Conservation (phyloP, 2,113 vertebrate genomes). For the Seriola rivoliana region DNA sequence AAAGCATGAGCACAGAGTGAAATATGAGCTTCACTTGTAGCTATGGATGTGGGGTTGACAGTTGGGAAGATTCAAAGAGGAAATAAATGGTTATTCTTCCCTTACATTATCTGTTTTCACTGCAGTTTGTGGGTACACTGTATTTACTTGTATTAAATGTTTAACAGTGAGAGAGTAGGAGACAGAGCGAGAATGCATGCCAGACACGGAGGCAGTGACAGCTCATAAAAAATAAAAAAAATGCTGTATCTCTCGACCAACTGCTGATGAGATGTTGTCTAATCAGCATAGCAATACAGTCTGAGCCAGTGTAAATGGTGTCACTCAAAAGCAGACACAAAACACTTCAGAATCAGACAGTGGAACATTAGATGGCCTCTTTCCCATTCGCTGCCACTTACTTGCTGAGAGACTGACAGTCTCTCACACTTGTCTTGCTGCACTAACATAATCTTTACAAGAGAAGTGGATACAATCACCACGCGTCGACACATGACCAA, state of each 20-base stretch:
- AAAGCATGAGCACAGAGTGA: background rate
- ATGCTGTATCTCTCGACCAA: background rate
- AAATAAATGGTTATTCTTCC: background rate
- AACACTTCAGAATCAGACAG: constrained; percentile 35
- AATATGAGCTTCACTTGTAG: background rate
- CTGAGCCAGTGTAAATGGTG: constrained; percentile 15
- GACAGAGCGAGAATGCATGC: background rate
- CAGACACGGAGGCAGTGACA: background rate
- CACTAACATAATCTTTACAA: constrained; percentile 4
- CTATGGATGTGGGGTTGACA: background rate
- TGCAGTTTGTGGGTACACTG: background rate
- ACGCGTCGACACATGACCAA: background rate
- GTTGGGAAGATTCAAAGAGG: background rate
- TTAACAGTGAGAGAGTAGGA: background rate
- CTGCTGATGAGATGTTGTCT: constrained; percentile 43
- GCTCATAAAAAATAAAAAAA: background rate
- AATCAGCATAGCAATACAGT: constrained; percentile 16
- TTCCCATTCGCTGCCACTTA: background rate
- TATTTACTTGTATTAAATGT: background rate
- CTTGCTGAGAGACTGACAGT: background rate
- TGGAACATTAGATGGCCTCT: background rate
- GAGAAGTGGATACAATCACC: background rate
- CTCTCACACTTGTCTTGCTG: background rate
- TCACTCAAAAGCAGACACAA: constrained; percentile 38
- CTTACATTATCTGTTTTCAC: background rate